These are phyloP conservation scores for Sinocyclocheilus maitianheensis DNA, from an alignment of 2,113 vertebrate genomes.

Conservation along the genomic window DNA sequence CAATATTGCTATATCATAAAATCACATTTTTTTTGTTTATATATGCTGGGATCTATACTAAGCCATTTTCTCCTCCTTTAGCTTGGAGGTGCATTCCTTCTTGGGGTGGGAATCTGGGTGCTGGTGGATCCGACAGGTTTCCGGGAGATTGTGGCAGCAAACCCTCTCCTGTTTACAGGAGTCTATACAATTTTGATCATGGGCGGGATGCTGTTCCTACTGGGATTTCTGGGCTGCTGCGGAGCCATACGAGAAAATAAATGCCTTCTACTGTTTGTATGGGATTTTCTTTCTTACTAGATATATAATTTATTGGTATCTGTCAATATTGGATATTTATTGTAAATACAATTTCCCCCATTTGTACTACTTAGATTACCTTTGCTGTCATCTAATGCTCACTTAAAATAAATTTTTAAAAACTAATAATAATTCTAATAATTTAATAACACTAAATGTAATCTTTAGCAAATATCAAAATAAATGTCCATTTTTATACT, in stretches of 20 bases:
- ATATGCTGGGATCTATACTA: neutral
- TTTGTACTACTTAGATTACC: neutral
- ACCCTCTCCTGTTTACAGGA: conserved; percentile 88
- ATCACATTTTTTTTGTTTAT: neutral
- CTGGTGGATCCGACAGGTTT: conserved; percentile 90
- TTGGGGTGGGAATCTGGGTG: conserved; percentile 89
- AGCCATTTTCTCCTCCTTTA: conserved; percentile 57
- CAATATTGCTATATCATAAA: neutral
- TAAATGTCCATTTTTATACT: neutral
- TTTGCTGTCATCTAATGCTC: neutral
- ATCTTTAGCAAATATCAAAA: neutral
- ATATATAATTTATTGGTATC: neutral
- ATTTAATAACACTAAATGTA: neutral
- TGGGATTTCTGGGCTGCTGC: conserved; percentile 94
- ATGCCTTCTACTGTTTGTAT: conserved; percentile 90
- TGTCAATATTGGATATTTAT: neutral
- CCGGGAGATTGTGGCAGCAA: conserved; percentile 88
- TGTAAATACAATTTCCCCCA: neutral
- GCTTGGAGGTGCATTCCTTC: conserved; percentile 88
- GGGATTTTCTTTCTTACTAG: conserved; percentile 59
- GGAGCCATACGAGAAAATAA: conserved; percentile 92
- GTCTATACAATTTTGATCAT: conserved; percentile 87
- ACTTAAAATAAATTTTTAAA: neutral
- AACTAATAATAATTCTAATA: neutral
- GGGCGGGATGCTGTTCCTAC: conserved; percentile 89